Base-by-base conservation (phyloP, 1,140 invertebrate genomes). In the Ericerus pela region DNA sequence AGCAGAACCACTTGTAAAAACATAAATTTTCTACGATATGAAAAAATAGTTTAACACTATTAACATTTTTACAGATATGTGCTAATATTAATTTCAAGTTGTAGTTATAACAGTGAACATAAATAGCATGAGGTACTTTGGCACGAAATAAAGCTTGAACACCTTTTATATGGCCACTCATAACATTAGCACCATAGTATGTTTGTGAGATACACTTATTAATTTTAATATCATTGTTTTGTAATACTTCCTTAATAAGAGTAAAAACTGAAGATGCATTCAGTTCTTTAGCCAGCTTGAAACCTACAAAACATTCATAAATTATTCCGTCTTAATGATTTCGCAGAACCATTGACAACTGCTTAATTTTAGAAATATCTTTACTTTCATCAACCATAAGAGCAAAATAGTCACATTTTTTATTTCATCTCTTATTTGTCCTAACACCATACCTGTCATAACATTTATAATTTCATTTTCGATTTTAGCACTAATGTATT, bases 331-430 rank as follows among this genome's bases (percentile, higher is more conserved):
- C 30, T 33, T 33, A 31, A 31, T 33, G 16, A 36, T 36, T 33
- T 20, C 31, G 29, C 6, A 37, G 20, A 12, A 28, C 16, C 31
- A 54, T 31, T 6, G 53, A 54, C 26, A 54, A 16, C 6, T 54
- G 53, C 37, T 54, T 31, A 33, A 31, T 37, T 31, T 54, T 54
- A 2, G 10, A 31, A 33, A 24, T 37, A 37, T 54, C 29, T 37
- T 54, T 54, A 8, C 18, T 54, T 54, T 54, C 53, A 30, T 54
- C 53, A 22, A 54, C 29, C 24, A 54, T 54, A 24, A 37, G 53
- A 54, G 53, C 53, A 38, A 54, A 54, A 54, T 37, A 54, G 36
- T 38, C 37, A 36, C 31, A 54, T 14, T 24, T 54, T 36, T 54
- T 29, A 54, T n/a, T 38, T 54, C 53, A 54, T 33, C 27, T 1